Conservation (phyloP, 2,113 vertebrate species). For the Microcebus ravelobensis region DNA sequence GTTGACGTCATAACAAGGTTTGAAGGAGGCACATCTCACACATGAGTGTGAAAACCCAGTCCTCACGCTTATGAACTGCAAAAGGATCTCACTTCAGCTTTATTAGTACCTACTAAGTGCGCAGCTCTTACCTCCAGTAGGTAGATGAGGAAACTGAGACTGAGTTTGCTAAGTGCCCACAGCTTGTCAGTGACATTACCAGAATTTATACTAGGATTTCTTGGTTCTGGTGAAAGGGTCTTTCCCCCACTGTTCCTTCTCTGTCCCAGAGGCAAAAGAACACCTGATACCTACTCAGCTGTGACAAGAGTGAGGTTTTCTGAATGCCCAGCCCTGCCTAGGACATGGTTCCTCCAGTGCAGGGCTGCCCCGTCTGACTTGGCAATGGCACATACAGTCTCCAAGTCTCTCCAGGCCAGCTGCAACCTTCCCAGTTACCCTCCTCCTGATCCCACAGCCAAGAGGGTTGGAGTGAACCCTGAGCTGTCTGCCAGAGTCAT, state of each 20-base stretch:
- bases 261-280: not conserved
- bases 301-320: not conserved
- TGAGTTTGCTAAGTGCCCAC: not conserved
- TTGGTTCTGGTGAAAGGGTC: not conserved
- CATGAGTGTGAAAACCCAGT: not conserved
- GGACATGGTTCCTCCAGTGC: not conserved
- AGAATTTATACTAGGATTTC: not conserved
- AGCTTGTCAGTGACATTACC: not conserved
- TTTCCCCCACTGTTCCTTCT: not conserved
- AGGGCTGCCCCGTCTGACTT: not conserved
- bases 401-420: not conserved
- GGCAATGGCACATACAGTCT: not conserved
- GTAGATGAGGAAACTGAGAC: not conserved
- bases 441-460: not conserved
- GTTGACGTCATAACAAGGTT: too few relatives aligned
- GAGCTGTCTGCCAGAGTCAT: not conserved
- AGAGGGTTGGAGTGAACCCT: conserved; percentile 9
- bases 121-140: not conserved
- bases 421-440: not conserved
- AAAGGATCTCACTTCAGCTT: not conserved
- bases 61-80: too few relatives aligned
- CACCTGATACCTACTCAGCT: not conserved
- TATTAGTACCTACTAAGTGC: not conserved
- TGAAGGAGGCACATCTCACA: too few relatives aligned
- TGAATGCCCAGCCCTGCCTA: not conserved